Base-by-base conservation (phyloP, 2,113 vertebrate genomes). In the Gymnorhina tibicen region DNA sequence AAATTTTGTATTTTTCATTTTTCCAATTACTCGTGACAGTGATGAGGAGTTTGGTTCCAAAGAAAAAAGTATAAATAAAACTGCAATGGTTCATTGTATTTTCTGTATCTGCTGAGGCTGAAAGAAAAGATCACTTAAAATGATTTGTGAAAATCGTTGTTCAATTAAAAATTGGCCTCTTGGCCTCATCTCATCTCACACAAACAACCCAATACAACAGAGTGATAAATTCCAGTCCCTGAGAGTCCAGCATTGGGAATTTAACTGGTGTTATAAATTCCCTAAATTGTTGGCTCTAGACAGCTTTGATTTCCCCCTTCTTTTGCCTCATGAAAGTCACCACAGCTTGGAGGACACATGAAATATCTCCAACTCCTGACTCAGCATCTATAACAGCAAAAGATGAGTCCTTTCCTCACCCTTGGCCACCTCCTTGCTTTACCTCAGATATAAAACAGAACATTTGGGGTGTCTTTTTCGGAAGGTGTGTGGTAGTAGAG, bases 151-250 rank as follows among this genome's bases (percentile, higher is more conserved):
- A 90, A 95, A 93, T 76, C 3, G 1, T 53, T 39, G 16, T 30
- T 73, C 81, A 92, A 80, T 92, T 96, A 83, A 93, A 95, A 93
- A 66, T 4, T 69, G 46, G 37, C 85, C 67, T 94, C 28, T 44
- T 66, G 62, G 77, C 62, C 66, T 79, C 49, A 32, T 58, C 73
- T 95, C 93, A 91, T 87, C 94, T 94, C 91, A 53, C 37, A 76
- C 39, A 91, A 80, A 66, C 91, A 95, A 55, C 59, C 37, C 66
- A 73, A 46, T 13, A 11, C 58, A 96, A 50, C 37, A 69, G 26
- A 85, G 73, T 63, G 80, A 85, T 89, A 83, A 93, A 96, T 88
- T 88, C 75, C 82, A 85, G 41, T 55, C 72, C 55, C 46, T 55
- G 37, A 62, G 75, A 85, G 63, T 50, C 46, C 7, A 79, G 13